phyloP scores from a whole-genome alignment of 2,113 vertebrate species.

The Salvator merianae region DNA sequence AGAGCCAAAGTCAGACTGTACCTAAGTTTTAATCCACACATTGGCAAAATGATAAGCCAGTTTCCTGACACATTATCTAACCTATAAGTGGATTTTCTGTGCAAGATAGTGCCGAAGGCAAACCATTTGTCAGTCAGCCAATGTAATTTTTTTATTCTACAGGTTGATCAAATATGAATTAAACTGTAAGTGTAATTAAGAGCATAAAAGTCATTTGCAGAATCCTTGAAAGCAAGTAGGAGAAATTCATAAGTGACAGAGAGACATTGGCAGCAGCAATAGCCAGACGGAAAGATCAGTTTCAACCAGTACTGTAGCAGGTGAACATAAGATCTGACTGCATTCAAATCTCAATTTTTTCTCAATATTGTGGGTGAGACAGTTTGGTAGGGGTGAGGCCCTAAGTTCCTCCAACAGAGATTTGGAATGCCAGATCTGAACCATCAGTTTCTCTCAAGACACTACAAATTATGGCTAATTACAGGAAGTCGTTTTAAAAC shows the following conservation, averaged over 20 bases:
- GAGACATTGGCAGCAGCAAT: background rate
- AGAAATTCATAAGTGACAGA: background rate
- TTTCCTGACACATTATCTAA: no score
- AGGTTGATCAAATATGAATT: no score
- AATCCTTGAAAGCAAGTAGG: background rate
- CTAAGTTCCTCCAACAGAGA: background rate
- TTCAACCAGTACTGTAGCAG: background rate
- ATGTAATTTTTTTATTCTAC: no score
- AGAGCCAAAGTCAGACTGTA: background rate
- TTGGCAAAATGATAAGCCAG: no score
- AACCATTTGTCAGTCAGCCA: no score
- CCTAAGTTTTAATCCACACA: no score
- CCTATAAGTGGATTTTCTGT: no score
- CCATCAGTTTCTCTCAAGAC: background rate
- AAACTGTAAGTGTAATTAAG: no score
- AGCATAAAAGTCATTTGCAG: background rate
- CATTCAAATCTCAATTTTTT: background rate
- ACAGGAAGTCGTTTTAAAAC: constrained; percentile 1
- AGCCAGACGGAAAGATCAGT: background rate
- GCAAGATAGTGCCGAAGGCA: no score
- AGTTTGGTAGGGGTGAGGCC: background rate
- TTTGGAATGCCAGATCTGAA: constrained; percentile 4
- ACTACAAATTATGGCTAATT: constrained; percentile 15
- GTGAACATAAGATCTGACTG: background rate
- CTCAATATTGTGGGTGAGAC: background rate